Evolutionary conservation across 2,113 vertebrate species (phyloP), one percentile per base, ranked within the genome.

Genomic region (Micromys minutus): DNA sequence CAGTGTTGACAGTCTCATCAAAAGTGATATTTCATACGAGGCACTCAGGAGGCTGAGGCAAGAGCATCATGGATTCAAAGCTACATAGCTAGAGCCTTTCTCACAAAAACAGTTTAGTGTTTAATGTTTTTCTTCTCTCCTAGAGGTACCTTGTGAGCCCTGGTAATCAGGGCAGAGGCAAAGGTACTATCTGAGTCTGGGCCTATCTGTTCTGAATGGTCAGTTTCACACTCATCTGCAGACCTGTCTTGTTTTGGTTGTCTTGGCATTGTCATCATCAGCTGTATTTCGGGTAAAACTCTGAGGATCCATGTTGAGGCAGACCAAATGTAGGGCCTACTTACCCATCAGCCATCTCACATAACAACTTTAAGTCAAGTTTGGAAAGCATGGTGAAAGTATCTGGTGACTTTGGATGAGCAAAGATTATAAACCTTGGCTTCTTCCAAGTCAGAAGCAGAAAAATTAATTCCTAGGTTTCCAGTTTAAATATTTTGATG

Each of bases 401-500:
- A 45, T 42, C 52, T 42, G 36, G 24, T 88, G 36, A 71, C 34
- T 36, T 71, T 42, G 87, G 52, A 74, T 45, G n/a, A 42, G n/a
- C 26, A 59, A 45, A 59, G 26, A 24, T 88, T 59, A 42, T 17
- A 59, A n/a, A n/a, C 52, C 69, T 57, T 55, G 15, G 36, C 22
- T 24, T 42, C 86, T 47, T 88, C 50, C n/a, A 45, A 74, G n/a
- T 74, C 52, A 88, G 39, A 88, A 74, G 52, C 36, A 88, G 52
- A 80, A 77, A 93, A 91, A 71, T 81, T 67, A 47, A 63, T 52
- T 84, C 87, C 85, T 90, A 55, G 17, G 15, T 85, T 95, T 87
- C 79, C 36, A 91, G 65, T 29, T 81, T 88, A 42, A 84, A 42
- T 67, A 89, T 61, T 91, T 92, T 71, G 57, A 93, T 87, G 34